A percentile compares a stretch with the other conserved stretches of the same genome.
Conservation (phyloP, 2,113 vertebrate species). For the Pangasianodon gigas region DNA sequence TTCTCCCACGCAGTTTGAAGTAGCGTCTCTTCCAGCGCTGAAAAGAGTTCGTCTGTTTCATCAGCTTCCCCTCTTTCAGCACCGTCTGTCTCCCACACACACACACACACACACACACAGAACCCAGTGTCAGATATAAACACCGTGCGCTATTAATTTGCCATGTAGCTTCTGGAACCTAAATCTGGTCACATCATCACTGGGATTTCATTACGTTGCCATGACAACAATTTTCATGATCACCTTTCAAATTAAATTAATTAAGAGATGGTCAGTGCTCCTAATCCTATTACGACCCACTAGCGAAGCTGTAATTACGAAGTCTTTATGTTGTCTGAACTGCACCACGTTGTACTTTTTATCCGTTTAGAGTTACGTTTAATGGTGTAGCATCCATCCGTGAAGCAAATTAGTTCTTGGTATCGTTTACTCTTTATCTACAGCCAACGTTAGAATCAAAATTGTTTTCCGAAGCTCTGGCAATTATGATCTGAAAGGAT, state of each 20-base stretch:
- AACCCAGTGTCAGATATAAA: not conserved
- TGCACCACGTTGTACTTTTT: not conserved
- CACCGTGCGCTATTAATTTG: not conserved
- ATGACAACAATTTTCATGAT: not conserved
- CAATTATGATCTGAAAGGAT: not conserved
- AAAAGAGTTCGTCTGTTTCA: conserved; percentile 96
- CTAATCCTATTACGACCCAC: not conserved
- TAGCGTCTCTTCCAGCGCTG: conserved; percentile 96
- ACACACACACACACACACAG: not conserved
- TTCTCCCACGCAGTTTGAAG: conserved; percentile 93
- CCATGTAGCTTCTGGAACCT: not conserved
- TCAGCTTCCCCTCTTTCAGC: conserved; percentile 91
- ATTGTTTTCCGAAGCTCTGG: not conserved
- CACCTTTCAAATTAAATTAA: not conserved
- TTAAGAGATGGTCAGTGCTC: not conserved
- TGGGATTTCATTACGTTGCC: not conserved
- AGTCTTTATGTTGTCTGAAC: not conserved
- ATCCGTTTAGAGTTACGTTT: not conserved
- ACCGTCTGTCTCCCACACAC: conserved; percentile 76
- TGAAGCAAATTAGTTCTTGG: not conserved
- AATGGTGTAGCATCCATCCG: no score
- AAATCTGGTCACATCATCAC: not conserved
- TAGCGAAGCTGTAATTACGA: not conserved
- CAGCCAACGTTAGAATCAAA: not conserved
- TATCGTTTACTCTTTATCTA: not conserved